phyloP scores from a whole-genome alignment of 2,797 vertebrate species.

The Onychomys arenicola region DNA sequence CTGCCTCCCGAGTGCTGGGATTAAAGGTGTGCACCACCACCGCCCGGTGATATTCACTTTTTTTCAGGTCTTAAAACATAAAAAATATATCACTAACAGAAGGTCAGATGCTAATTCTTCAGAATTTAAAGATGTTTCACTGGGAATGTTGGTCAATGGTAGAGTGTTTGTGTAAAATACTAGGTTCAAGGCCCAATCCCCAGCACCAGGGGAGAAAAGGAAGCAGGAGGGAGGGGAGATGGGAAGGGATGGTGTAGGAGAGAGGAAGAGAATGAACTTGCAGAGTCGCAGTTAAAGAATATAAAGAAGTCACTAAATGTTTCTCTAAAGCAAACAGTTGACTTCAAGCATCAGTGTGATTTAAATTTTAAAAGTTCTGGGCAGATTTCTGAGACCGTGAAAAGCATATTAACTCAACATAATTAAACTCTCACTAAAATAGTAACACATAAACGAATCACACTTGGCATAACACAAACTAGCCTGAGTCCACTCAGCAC shows the following conservation, averaged over 20 bases:
- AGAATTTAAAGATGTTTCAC: neutral
- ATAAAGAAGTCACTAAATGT: neutral
- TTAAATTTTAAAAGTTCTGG: neutral
- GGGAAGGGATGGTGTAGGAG: neutral
- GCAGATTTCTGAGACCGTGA: neutral
- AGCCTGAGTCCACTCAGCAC: neutral
- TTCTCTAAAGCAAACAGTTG: conserved; percentile 41
- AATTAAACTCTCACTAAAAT: neutral
- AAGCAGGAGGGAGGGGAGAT: neutral
- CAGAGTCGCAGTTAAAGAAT: neutral
- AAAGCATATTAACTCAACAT: neutral
- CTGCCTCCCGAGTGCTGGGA: too few relatives aligned
- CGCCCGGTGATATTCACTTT: neutral
- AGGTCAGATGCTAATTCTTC: neutral
- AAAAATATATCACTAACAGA: neutral
- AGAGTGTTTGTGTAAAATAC: neutral
- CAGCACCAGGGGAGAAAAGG: too few relatives aligned
- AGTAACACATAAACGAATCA: conserved; percentile 14
- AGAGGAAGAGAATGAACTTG: neutral
- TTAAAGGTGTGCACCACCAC: too few relatives aligned
- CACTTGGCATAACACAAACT: neutral
- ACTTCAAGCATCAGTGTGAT: conserved; percentile 15
- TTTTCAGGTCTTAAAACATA: conserved; percentile 22
- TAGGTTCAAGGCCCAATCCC: neutral
- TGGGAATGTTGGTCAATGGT: neutral